Evolutionary conservation across 2,888 invertebrate species (phyloP).

Genomic region (Lymantria monacha): DNA sequence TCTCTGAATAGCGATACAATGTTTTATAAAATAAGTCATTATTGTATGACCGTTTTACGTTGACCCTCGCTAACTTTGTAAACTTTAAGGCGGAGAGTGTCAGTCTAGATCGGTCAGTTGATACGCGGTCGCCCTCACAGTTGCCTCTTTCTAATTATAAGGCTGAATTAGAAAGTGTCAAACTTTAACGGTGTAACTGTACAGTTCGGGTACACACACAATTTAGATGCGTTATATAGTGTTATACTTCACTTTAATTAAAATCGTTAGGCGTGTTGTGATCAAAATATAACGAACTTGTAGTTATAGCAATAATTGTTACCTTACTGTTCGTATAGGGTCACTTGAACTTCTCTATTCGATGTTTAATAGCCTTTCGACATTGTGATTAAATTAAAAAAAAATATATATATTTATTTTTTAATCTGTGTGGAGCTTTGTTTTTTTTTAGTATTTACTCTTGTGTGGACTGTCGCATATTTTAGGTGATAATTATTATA

Average conservation of each 20-base stretch:
- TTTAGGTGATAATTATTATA: slow-evolving; percentile 48
- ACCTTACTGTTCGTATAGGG: slow-evolving; percentile 23
- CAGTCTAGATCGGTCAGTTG: slow-evolving; percentile 9
- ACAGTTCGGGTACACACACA: slow-evolving; percentile 38
- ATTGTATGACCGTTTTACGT: slow-evolving; percentile 26
- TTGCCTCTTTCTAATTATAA: slow-evolving; percentile 78
- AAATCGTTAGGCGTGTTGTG: slow-evolving; percentile 58
- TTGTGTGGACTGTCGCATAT: slow-evolving; percentile 45
- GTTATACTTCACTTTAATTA: slow-evolving; percentile 29
- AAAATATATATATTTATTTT: slow-evolving; percentile 16
- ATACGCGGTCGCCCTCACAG: slow-evolving; percentile 60
- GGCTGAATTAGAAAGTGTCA: slow-evolving; percentile 80
- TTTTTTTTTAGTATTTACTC: slow-evolving; percentile 35
- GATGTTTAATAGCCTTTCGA: slow-evolving; percentile 33
- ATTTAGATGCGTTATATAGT: slow-evolving; percentile 36
- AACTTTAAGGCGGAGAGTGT: slow-evolving; percentile 5
- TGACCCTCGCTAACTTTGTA: slow-evolving; percentile 19
- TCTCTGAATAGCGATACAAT: slow-evolving; percentile 51
- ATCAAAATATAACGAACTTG: slow-evolving; percentile 73
- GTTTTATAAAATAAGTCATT: slow-evolving; percentile 44
- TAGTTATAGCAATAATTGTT: slow-evolving; percentile 70
- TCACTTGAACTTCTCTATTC: slow-evolving; percentile 31
- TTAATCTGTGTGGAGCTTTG: slow-evolving; percentile 33
- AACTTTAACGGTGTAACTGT: slow-evolving; percentile 24
- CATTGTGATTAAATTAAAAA: slow-evolving; percentile 23